Percentiles rank a stretch among this genome's conserved stretches.
phyloP scores from a whole-genome alignment of 2,797 vertebrate species.

The Myripristis jacobus region DNA sequence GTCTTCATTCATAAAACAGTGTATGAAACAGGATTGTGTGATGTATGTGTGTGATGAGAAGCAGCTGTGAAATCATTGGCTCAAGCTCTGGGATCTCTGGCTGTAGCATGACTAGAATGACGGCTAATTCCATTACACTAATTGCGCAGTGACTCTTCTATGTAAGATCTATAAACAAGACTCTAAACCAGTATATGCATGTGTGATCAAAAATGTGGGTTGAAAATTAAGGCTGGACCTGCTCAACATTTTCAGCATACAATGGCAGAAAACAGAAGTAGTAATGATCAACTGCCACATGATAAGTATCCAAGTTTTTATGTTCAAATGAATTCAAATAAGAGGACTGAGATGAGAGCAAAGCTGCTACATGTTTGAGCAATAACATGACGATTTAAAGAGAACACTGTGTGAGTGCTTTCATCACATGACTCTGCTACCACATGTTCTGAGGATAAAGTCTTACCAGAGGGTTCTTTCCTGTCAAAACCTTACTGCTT shows the following conservation, averaged over 20 bases:
- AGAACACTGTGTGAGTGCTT: neutral
- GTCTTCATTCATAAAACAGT: constrained; percentile 27
- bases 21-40: constrained; percentile 41
- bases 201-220: constrained; percentile 4
- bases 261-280: too few species aligned
- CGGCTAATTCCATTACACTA: constrained; percentile 26
- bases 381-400: too few species aligned
- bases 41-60: constrained; percentile 17
- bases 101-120: constrained; percentile 28
- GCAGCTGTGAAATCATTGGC: constrained; percentile 12
- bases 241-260: too few species aligned
- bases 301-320: too few species aligned
- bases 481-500: too few species aligned
- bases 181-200: neutral
- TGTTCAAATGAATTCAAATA: too few species aligned
- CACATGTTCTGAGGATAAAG: neutral
- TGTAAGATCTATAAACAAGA: constrained; percentile 7
- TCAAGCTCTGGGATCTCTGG: constrained; percentile 21
- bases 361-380: too few species aligned
- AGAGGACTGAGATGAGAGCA: too few species aligned
- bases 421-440: constrained; percentile 10
- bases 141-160: constrained; percentile 10
- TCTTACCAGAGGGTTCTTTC: neutral
- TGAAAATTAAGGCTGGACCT: too few species aligned
- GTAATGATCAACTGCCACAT: too few species aligned